Base-by-base conservation (phyloP, 2,888 invertebrate genomes). In the Drosophila nr. perissopoda region DNA sequence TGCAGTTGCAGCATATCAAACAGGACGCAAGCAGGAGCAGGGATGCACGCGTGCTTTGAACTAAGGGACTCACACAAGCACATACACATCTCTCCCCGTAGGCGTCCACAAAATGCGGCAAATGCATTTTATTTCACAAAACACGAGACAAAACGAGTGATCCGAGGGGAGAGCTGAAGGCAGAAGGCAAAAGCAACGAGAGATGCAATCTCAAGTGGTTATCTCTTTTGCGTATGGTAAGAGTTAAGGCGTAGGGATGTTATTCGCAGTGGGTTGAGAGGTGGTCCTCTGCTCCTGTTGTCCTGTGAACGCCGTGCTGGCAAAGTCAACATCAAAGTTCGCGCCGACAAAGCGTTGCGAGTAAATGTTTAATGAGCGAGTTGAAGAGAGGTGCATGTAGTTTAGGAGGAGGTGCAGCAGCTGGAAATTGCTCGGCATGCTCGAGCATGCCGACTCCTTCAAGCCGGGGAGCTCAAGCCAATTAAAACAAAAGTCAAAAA, bases 281-380 rank as follows among this genome's bases (percentile, higher is more conserved):
- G 52, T 4, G 40, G 51, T 38, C 42, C 62, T 49, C 10, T 29
- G 42, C 51, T 49, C 71, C 74, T 67, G 31, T 46, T 58, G 67
- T 70, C 82, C 67, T 69, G 60, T 63, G 63, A 68, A 56, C 73
- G 64, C 51, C 56, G 51, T 58, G 72, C 58, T 40, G 54, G 60
- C 82, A 85, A 74, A 85, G 86, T 83, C 89, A 87, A 91, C 89
- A 89, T 89, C 91, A 89, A 91, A 89, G 91, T 91, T 91, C 79
- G 79, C 88, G 89, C 89, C 89, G 91, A 90, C 91, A 91, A 89
- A 90, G 90, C 89, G 83, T 86, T 79, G 81, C 76, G 73, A 79
- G 84, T 90, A 91, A 89, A 89, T 89, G 84, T 89, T 89, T 91
- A 89, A 89, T 89, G 89, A 89, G 88, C 76, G 79, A 57, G 65